Evolutionary conservation across 2,113 vertebrate genomes (phyloP).

Genomic region (Polypterus bichir): DNA sequence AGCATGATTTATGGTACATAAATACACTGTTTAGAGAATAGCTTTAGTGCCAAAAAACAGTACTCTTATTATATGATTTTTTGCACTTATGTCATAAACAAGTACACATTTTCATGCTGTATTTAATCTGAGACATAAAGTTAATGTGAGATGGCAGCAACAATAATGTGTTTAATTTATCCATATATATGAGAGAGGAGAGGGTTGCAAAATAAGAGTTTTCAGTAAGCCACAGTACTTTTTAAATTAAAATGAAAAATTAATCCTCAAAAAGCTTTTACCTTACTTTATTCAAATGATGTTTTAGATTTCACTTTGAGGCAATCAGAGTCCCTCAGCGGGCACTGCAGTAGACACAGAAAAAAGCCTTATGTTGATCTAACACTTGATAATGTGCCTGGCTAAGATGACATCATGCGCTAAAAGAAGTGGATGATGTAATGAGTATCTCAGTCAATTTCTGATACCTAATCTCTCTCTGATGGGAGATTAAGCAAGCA

Average conservation of each 20-base stretch:
- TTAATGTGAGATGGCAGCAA: too few species aligned
- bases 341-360: slow-evolving; percentile 57
- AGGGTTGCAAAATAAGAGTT: too few species aligned
- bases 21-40: too few species aligned
- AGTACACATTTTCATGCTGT: too few species aligned
- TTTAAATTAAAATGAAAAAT: not conserved
- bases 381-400: slow-evolving; percentile 59
- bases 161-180: too few species aligned
- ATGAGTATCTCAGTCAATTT: slow-evolving; percentile 56
- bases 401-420: slow-evolving; percentile 69
- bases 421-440: slow-evolving; percentile 72
- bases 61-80: too few species aligned
- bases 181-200: too few species aligned
- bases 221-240: too few species aligned
- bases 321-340: slow-evolving; percentile 54
- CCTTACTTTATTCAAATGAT: slow-evolving; percentile 36
- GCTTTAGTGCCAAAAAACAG: too few species aligned
- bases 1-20: too few species aligned
- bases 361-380: slow-evolving; percentile 58
- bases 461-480: slow-evolving; percentile 33
- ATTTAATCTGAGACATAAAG: too few species aligned
- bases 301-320: slow-evolving; percentile 60
- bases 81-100: too few species aligned
- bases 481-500: not conserved
- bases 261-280: not conserved